A percentile compares a stretch with the other conserved stretches of the same genome.
phyloP scores from a whole-genome alignment of 2,113 vertebrate genomes.

The Cottus gobio region DNA sequence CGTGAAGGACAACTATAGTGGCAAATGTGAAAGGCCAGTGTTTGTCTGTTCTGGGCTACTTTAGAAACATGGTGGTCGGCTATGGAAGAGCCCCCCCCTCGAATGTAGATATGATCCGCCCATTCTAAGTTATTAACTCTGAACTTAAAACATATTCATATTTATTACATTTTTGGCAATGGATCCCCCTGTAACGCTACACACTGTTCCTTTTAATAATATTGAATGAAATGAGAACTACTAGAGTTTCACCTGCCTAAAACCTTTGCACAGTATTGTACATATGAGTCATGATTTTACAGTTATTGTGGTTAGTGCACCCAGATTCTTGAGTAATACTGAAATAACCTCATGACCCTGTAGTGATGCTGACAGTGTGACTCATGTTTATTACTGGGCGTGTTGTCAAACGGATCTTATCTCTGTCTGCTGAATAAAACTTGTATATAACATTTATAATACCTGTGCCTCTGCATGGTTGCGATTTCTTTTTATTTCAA shows the following conservation, averaged over 20 bases:
- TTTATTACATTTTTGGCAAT: too few relatives aligned
- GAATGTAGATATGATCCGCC: too few relatives aligned
- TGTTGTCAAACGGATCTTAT: slow-evolving; percentile 14
- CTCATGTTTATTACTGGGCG: slow-evolving; percentile 43
- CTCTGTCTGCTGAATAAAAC: slow-evolving; percentile 6
- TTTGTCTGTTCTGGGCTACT: neutral
- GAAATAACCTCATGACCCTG: neutral
- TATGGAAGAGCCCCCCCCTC: too few relatives aligned
- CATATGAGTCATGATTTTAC: too few relatives aligned
- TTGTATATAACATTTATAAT: too few relatives aligned
- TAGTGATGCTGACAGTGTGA: slow-evolving; percentile 1
- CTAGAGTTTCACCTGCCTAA: neutral
- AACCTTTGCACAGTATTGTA: too few relatives aligned
- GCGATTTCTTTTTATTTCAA: neutral
- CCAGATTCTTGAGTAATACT: neutral
- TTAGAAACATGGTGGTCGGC: neutral
- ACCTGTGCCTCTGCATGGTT: neutral
- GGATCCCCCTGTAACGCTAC: too few relatives aligned
- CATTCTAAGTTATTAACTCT: too few relatives aligned
- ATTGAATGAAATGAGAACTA: neutral
- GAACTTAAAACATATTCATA: too few relatives aligned
- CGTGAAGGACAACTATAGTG: too few relatives aligned
- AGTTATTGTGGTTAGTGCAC: neutral
- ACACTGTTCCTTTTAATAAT: neutral
- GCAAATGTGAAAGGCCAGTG: too few relatives aligned